Percentiles rank a stretch among this genome's conserved stretches.
These are phyloP conservation scores for Oscheius sp. DNA, from an alignment of 2,888 invertebrate species.

Conservation along the genomic window DNA sequence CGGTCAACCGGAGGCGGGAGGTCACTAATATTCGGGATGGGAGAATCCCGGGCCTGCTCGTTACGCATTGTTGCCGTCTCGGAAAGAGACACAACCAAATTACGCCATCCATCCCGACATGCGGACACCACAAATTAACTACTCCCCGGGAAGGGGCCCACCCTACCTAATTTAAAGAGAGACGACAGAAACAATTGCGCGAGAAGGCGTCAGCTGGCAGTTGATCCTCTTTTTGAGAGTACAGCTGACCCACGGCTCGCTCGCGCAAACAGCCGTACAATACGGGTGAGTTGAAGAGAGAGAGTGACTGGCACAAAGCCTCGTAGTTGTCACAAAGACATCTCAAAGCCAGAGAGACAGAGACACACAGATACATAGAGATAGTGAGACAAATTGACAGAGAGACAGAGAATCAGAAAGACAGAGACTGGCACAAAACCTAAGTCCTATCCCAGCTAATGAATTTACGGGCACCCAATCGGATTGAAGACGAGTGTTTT, in stretches of 20 bases:
- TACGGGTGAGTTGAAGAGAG: background rate
- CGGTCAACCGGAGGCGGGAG: background rate
- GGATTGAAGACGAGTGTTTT: conserved; percentile 26
- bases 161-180: background rate
- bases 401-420: background rate
- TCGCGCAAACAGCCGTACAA: conserved; percentile 13
- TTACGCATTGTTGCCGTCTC: conserved; percentile 23
- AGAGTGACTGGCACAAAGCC: background rate
- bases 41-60: conserved; percentile 21
- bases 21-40: conserved; percentile 11
- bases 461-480: conserved; percentile 22
- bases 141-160: conserved; percentile 1
- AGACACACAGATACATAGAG: background rate
- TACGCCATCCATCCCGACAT: conserved; percentile 15
- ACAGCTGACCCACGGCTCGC: conserved; percentile 8
- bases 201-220: conserved; percentile 9
- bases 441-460: background rate
- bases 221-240: conserved; percentile 14
- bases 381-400: background rate
- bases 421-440: background rate
- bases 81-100: conserved; percentile 12
- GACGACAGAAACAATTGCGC: background rate
- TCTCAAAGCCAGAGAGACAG: background rate
- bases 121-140: conserved; percentile 18
- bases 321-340: background rate